These are phyloP conservation scores for Heliconius sara DNA, from an alignment of 2,888 invertebrate species.

Conservation along the genomic window DNA sequence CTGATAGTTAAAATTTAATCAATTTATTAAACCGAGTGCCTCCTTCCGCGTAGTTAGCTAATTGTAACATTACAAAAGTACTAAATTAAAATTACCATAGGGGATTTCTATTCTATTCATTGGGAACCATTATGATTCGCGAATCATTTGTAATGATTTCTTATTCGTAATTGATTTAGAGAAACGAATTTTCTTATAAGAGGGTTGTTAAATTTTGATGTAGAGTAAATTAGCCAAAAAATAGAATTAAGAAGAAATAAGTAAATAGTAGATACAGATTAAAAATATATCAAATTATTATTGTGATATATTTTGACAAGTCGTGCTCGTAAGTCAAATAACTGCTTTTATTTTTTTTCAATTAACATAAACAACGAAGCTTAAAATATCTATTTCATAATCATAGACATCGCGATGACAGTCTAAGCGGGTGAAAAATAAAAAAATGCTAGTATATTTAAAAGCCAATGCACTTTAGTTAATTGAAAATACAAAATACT, in stretches of 20 bases:
- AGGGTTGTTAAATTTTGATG: too few relatives aligned
- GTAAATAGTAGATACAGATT: too few relatives aligned
- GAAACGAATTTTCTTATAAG: neutral
- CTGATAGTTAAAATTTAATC: conserved; percentile 54
- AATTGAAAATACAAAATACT: conserved; percentile 46
- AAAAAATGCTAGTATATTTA: conserved; percentile 35
- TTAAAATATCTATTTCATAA: conserved; percentile 13
- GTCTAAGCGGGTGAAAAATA: conserved; percentile 28
- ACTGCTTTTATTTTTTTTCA: neutral
- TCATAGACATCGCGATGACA: conserved; percentile 18
- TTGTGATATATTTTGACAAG: neutral
- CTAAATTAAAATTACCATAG: conserved; percentile 47
- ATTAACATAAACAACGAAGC: neutral
- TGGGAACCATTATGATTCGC: conserved; percentile 1
- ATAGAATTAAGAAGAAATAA: too few relatives aligned
- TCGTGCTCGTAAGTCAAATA: neutral
- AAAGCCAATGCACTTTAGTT: conserved; percentile 41
- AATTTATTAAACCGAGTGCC: conserved; percentile 55
- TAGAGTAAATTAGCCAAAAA: too few relatives aligned
- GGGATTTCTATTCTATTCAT: conserved; percentile 43
- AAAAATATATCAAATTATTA: neutral
- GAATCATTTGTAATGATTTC: conserved; percentile 10
- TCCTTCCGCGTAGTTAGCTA: conserved; percentile 54
- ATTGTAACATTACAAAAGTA: conserved; percentile 50
- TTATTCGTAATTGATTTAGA: neutral